phyloP scores from a whole-genome alignment of 1,140 invertebrate species.

The Megalopta genalis region DNA sequence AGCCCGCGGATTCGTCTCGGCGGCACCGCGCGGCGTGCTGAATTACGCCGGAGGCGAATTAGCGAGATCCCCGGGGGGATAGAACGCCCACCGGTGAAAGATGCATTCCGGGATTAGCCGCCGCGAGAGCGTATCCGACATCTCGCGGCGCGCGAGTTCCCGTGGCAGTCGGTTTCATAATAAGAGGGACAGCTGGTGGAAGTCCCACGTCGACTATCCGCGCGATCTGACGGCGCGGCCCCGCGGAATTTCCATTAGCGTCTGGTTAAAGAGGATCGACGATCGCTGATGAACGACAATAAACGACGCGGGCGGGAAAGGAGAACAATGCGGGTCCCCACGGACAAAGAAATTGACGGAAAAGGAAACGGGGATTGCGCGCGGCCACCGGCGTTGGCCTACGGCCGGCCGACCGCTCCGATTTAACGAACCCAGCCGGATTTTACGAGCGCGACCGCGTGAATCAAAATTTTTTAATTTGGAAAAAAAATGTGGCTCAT shows the following conservation, averaged over 20 bases:
- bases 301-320: slow-evolving; percentile 13
- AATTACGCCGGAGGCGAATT: neutral
- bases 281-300: slow-evolving; percentile 32
- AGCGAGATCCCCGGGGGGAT: slow-evolving; percentile 13
- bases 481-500: no score
- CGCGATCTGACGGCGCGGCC: slow-evolving; percentile 10
- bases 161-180: slow-evolving; percentile 44
- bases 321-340: slow-evolving; percentile 25
- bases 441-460: neutral
- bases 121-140: slow-evolving; percentile 34
- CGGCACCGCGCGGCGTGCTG: neutral
- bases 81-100: slow-evolving; percentile 29
- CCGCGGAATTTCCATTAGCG: slow-evolving; percentile 48
- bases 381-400: neutral
- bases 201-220: slow-evolving; percentile 37
- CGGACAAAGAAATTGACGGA: neutral
- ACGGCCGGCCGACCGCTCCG: neutral
- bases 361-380: slow-evolving; percentile 2
- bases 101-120: slow-evolving; percentile 39
- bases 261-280: slow-evolving; percentile 35
- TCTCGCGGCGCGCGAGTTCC: slow-evolving; percentile 21
- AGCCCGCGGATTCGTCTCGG: neutral
- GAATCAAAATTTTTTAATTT: no score
- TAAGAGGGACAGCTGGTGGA: slow-evolving; percentile 33
- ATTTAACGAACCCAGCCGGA: neutral